A percentile compares a stretch with the other conserved stretches of the same genome.
Conservation (phyloP, 2,113 vertebrate genomes). For the Daphoenositta chrysoptera region DNA sequence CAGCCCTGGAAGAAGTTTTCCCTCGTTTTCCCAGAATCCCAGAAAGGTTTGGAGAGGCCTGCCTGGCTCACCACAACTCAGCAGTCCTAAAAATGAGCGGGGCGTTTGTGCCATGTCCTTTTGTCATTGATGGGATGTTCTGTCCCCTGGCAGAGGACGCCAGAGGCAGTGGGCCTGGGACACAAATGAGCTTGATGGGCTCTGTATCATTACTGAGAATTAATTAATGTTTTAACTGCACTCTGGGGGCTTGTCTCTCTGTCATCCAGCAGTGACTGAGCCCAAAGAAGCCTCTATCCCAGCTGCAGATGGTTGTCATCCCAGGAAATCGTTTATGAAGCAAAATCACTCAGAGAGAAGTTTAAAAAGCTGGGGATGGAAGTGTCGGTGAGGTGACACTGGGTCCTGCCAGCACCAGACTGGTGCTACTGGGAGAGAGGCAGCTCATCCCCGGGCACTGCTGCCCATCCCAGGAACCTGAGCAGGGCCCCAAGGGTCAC, state of each 20-base stretch:
- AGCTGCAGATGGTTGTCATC: not conserved
- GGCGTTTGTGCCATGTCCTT: not conserved
- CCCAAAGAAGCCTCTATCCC: not conserved
- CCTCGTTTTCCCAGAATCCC: not conserved
- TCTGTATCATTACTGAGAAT: not conserved
- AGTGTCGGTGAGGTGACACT: not conserved
- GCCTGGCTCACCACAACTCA: not conserved
- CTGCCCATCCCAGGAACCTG: not conserved
- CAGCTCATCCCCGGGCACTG: not conserved
- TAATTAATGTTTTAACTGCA: not conserved
- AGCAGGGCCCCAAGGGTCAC: not conserved
- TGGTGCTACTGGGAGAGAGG: not conserved
- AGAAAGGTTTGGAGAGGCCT: not conserved
- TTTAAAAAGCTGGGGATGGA: not conserved
- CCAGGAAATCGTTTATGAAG: not conserved
- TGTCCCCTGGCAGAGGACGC: not conserved
- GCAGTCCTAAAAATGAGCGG: not conserved
- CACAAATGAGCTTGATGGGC: not conserved
- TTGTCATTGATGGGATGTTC: not conserved
- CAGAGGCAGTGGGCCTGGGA: not conserved
- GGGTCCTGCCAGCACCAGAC: not conserved
- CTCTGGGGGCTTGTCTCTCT: not conserved
- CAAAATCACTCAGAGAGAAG: not conserved
- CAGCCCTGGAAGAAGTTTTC: not conserved
- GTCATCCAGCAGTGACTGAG: not conserved